phyloP scores from a whole-genome alignment of 1,140 invertebrate species.

The Aricia agestis region DNA sequence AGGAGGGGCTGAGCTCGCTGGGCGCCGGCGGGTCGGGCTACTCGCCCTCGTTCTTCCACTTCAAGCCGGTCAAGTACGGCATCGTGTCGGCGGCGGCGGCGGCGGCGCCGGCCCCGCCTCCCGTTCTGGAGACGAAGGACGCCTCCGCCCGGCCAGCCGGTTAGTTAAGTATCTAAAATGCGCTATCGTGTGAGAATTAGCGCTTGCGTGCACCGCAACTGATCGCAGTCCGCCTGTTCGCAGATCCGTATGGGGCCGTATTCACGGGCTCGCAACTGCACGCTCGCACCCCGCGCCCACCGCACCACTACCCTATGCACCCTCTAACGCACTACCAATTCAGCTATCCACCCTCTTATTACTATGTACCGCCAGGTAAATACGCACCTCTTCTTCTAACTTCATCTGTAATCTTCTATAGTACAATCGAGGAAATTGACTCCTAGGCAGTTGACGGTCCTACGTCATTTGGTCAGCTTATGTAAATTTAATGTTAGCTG shows the following conservation, averaged over 20 bases:
- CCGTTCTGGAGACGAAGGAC: slow-evolving; percentile 67
- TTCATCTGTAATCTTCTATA: background rate
- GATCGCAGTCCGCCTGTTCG: slow-evolving; percentile 53
- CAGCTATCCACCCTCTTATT: slow-evolving; percentile 70
- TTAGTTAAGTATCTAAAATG: slow-evolving; percentile 78
- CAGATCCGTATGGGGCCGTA: slow-evolving; percentile 71
- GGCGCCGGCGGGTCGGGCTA: slow-evolving; percentile 87
- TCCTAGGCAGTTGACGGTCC: too few species aligned
- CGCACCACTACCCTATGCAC: slow-evolving; percentile 70
- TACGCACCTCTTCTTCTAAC: slow-evolving; percentile 14
- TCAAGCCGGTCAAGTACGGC: slow-evolving; percentile 87
- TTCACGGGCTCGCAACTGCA: slow-evolving; percentile 64
- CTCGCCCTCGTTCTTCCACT: slow-evolving; percentile 93
- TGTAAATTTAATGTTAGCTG: too few species aligned
- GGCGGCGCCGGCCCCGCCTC: slow-evolving; percentile 40
- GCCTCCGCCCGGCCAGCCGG: slow-evolving; percentile 77
- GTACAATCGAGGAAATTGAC: too few species aligned
- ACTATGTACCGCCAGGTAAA: slow-evolving; percentile 72
- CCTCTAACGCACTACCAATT: slow-evolving; percentile 71
- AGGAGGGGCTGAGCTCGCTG: slow-evolving; percentile 85
- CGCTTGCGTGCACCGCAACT: slow-evolving; percentile 55
- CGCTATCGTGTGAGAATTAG: slow-evolving; percentile 63
- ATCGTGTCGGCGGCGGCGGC: slow-evolving; percentile 78
- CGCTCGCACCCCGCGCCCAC: slow-evolving; percentile 67
- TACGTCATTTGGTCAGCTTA: too few species aligned